Percentiles rank a stretch among this genome's conserved stretches.
phyloP scores from a whole-genome alignment of 2,888 invertebrate genomes.

The Agrenia bidenticulata region DNA sequence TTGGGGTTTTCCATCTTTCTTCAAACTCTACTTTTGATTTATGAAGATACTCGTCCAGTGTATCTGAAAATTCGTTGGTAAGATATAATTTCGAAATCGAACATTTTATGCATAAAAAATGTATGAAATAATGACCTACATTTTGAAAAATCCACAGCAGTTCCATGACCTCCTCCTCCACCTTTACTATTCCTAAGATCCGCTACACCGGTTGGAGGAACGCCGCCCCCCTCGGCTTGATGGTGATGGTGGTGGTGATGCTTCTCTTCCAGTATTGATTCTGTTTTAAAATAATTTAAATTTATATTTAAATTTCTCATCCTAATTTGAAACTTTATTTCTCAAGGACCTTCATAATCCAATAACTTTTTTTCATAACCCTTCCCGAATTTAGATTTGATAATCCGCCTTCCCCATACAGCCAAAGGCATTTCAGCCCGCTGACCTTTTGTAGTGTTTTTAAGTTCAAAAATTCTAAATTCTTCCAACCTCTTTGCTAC shows the following conservation, averaged over 20 bases:
- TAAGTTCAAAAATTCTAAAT: too few species aligned
- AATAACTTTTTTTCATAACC: background rate
- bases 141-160: background rate
- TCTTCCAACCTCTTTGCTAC: too few species aligned
- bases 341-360: background rate
- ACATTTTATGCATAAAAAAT: background rate
- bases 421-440: too few species aligned
- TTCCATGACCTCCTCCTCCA: background rate
- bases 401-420: too few species aligned
- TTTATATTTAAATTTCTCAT: too few species aligned
- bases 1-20: slow-evolving; percentile 37
- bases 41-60: slow-evolving; percentile 41
- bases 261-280: too few species aligned
- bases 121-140: background rate
- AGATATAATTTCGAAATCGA: background rate
- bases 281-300: too few species aligned
- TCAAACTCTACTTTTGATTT: slow-evolving; percentile 47
- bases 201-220: too few species aligned
- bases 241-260: too few species aligned
- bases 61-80: slow-evolving; percentile 21
- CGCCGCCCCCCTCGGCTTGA: too few species aligned
- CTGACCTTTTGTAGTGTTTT: too few species aligned
- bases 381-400: too few species aligned
- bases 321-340: background rate
- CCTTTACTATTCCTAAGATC: background rate